Percentiles rank a stretch among this genome's conserved stretches.
These are phyloP conservation scores for Ameiurus melas DNA, from an alignment of 2,113 vertebrate genomes.

Conservation along the genomic window DNA sequence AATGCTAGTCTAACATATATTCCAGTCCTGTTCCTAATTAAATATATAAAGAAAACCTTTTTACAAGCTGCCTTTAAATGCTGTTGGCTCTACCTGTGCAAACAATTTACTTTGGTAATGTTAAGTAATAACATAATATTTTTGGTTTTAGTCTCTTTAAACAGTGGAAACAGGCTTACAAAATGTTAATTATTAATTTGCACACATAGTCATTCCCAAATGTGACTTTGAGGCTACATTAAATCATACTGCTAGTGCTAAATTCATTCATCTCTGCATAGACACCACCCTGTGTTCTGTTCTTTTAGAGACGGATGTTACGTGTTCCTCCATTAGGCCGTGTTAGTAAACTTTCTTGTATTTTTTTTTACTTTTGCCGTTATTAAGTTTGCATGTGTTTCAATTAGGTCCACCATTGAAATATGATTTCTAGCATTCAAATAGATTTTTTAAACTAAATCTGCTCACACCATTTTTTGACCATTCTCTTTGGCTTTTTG, in stretches of 20 bases:
- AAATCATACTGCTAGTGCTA: neutral
- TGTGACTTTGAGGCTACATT: neutral
- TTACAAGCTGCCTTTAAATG: neutral
- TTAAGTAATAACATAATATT: neutral
- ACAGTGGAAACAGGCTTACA: too few species aligned
- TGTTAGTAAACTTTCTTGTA: neutral
- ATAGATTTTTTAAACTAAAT: constrained; percentile 17
- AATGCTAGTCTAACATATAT: neutral
- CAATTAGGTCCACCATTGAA: neutral
- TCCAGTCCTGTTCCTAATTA: neutral
- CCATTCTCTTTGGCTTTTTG: neutral
- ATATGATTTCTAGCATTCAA: neutral
- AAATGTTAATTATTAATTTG: constrained; percentile 1
- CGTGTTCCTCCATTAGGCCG: neutral
- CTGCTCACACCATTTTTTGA: neutral
- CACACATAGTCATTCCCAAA: neutral
- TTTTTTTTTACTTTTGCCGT: neutral
- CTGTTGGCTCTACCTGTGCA: neutral
- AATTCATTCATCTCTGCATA: neutral
- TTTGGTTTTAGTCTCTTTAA: neutral
- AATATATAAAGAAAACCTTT: neutral
- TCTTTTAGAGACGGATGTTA: neutral
- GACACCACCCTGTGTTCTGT: neutral
- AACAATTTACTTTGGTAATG: neutral
- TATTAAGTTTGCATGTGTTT: neutral